phyloP scores from a whole-genome alignment of 2,113 vertebrate genomes.

The Bos taurus region DNA sequence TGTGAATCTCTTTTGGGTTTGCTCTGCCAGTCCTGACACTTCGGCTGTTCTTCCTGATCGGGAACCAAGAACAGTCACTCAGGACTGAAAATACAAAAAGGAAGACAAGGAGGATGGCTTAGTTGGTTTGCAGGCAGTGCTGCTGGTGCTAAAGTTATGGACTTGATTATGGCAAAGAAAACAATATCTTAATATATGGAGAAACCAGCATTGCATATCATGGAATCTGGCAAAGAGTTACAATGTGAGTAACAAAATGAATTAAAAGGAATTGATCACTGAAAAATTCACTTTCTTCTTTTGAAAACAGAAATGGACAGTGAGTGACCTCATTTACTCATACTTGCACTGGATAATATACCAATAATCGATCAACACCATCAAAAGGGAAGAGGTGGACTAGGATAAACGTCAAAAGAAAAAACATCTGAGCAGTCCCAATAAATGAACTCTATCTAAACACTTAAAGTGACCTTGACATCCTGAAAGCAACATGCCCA shows the following conservation, averaged over 20 bases:
- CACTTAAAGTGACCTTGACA: neutral
- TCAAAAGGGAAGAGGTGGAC: neutral
- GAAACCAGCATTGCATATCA: neutral
- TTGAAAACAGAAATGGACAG: neutral
- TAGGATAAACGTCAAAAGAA: neutral
- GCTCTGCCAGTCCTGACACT: neutral
- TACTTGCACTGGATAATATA: neutral
- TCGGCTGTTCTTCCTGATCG: neutral
- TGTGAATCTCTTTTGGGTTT: neutral
- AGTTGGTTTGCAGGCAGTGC: neutral
- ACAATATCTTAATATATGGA: neutral
- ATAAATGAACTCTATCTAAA: neutral
- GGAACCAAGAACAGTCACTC: neutral
- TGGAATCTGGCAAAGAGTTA: neutral
- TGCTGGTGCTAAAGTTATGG: neutral
- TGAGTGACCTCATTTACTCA: neutral
- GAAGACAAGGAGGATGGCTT: neutral
- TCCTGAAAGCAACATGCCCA: slow-evolving; percentile 19
- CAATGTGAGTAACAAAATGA: neutral
- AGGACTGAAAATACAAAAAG: neutral
- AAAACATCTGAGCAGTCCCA: neutral
- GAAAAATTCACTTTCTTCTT: neutral
- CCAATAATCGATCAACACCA: neutral
- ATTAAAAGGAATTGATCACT: neutral
- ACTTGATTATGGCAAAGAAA: neutral